Base-by-base conservation (phyloP, 2,888 invertebrate species). In the Adela reaumurella region DNA sequence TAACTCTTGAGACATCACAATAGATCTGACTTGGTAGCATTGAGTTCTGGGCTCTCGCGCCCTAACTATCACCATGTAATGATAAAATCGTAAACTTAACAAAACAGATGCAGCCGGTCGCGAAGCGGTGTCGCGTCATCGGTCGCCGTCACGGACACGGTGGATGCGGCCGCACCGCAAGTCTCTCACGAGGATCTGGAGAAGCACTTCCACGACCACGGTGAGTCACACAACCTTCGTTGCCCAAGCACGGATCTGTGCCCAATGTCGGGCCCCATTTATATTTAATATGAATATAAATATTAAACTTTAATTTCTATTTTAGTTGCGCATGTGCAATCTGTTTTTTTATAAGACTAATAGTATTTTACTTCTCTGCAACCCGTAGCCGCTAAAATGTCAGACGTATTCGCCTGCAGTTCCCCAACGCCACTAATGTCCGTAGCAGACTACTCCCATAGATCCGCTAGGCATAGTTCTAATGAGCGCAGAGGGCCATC, bases 101-200 rank as follows among this genome's bases (percentile, higher is more conserved):
- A 47, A 17, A 14, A 0, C 55, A 78, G 77, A 62, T 78, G 78
- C 62, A 76, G 76, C 51, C 70, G 74, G 0, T 63, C 71, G n/a
- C 58, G 70, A 17, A 19, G 24, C 14, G 24, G 20, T 8, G 45
- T 2, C 6, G 17, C 14, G 16, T 14, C 20, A 5, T 5, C 45
- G 17, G 45, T 5, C 49, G 70, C 70, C 70, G 46, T 65, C 53
- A 63, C 67, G 0, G 64, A 66, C 41, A 67, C 67, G 62, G 57
- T 72, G 63, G 62, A 85, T 68, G 58, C 83, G 59, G 60, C 88
- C 65, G 61, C 86, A 58, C 85, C 89, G 0, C 87, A 88, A 59
- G 86, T 90, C 82, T 89, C 91, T 48, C 93, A 94, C 68, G 91
- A 92, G 48, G 94, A 94, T 64, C 85, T 91, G 55, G 94, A 94